Conservation (phyloP, 2,888 invertebrate genomes). For the Perizoma flavofasciatum region DNA sequence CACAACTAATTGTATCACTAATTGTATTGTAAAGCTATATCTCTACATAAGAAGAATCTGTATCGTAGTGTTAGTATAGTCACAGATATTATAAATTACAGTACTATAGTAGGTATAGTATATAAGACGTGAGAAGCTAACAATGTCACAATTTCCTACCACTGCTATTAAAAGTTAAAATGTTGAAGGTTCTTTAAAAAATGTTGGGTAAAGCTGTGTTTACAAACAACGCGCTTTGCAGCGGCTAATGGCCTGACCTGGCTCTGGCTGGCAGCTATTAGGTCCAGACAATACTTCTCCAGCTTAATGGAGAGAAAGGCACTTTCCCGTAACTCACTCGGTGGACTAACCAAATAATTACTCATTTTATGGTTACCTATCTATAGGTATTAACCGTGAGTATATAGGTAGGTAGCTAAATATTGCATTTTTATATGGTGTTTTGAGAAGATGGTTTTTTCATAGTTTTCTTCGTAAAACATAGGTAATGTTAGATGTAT, state of each 20-base stretch:
- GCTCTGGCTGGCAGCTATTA: conserved; percentile 5
- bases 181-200: conserved; percentile 22
- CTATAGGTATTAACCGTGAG: conserved; percentile 18
- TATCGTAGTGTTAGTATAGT: not conserved
- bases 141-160: not conserved
- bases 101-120: too few relatives aligned
- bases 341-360: conserved; percentile 50
- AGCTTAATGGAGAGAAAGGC: conserved; percentile 71
- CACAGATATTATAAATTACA: too few relatives aligned
- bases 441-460: conserved; percentile 3
- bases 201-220: conserved; percentile 48
- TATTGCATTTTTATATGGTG: conserved; percentile 14
- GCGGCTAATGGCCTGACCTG: conserved; percentile 41
- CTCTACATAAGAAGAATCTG: not conserved
- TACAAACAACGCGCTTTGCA: conserved; percentile 67
- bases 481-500: too few relatives aligned
- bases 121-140: too few relatives aligned
- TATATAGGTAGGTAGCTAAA: conserved; percentile 3
- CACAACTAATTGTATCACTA: too few relatives aligned
- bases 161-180: conserved; percentile 3
- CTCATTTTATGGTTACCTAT: conserved; percentile 41
- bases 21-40: too few relatives aligned
- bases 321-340: conserved; percentile 68
- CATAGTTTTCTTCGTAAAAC: too few relatives aligned
- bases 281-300: conserved; percentile 14